Evolutionary conservation across 2,797 vertebrate species (phyloP).

Genomic region (Oreortyx pictus): DNA sequence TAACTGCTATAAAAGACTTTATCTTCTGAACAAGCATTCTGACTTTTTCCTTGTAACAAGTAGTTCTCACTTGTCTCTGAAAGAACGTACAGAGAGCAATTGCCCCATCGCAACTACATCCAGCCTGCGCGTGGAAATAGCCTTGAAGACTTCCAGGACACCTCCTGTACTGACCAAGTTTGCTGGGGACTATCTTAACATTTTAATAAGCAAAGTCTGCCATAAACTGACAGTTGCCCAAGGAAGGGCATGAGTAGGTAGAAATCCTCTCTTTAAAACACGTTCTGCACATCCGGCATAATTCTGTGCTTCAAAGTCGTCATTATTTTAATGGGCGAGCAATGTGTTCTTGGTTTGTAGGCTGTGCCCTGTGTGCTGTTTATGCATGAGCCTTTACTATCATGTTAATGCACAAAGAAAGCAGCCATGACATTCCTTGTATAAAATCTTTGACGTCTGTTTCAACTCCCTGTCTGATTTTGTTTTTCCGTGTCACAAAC

Average conservation of each 20-base stretch:
- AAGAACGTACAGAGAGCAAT: not conserved
- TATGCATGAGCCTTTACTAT: conserved; percentile 71
- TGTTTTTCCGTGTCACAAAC: not conserved
- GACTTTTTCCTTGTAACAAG: conserved; percentile 57
- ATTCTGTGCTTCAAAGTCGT: conserved; percentile 63
- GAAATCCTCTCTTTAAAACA: conserved; percentile 42
- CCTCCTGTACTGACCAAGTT: not conserved
- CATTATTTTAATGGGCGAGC: conserved; percentile 70
- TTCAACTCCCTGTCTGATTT: conserved; percentile 45
- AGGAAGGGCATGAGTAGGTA: conserved; percentile 17
- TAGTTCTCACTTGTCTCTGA: conserved; percentile 19
- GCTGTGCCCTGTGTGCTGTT: conserved; percentile 60
- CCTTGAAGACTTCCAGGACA: conserved; percentile 44
- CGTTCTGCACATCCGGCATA: conserved; percentile 42
- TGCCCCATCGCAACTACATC: not conserved
- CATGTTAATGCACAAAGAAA: conserved; percentile 72
- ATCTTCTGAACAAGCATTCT: conserved; percentile 67
- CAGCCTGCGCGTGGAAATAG: conserved; percentile 7
- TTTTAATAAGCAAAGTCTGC: conserved; percentile 48
- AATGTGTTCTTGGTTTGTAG: conserved; percentile 57
- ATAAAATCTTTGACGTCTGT: conserved; percentile 69
- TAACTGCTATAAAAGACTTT: conserved; percentile 79
- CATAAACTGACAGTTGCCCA: conserved; percentile 36
- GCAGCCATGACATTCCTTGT: conserved; percentile 70
- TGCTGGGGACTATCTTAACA: conserved; percentile 11